Evolutionary conservation across 2,113 vertebrate species (phyloP), one percentile per base, ranked within the genome.

Genomic region (Thermophis baileyi): DNA sequence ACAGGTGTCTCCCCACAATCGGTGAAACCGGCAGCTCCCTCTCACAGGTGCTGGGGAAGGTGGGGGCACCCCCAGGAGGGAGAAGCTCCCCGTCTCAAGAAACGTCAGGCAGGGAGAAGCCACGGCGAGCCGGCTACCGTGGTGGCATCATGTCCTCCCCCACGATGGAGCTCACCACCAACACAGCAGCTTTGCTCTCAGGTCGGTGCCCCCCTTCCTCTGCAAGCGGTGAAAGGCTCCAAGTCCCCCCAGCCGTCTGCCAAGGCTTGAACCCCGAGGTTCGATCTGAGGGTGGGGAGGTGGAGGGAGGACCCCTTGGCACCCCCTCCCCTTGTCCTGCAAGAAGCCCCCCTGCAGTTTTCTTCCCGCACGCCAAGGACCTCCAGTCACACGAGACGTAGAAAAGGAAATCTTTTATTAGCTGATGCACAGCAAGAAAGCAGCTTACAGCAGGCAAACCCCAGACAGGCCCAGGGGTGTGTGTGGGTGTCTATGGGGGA

Each of bases 201-300:
- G 27, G 11, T 57, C 2, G 30, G 10, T 4, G 27, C 0, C 60
- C 30, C 0, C 6, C 27, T n/a, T 14, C 57, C 25, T 30, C 27
- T 11, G 9, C 57, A 30, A 30, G 57, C 57, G 9, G 4, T 0
- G 27, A 10, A 10, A 60, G 22, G 55, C 7, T 9, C 2, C 57
- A 30, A 30, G 9, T 10, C 2, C 2, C 8, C 9, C 57, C 57
- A 30, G 25, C 25, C 0, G 11, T 0, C 60, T 30, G 27, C 1
- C 60, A 63, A n/a, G 11, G 11, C 3, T 1, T 0, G 12, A 35
- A 6, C 63, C 63, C 30, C 5, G 0, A 18, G 9, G 1, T 6
- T 6, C 2, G 0, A 1, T 18, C n/a, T 18, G n/a, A 35, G 63
- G n/a, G n/a, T 2, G n/a, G n/a, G 5, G 2, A 1, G n/a, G 14